phyloP scores from a whole-genome alignment of 2,888 invertebrate species.

The Drosophila meridionalis region DNA sequence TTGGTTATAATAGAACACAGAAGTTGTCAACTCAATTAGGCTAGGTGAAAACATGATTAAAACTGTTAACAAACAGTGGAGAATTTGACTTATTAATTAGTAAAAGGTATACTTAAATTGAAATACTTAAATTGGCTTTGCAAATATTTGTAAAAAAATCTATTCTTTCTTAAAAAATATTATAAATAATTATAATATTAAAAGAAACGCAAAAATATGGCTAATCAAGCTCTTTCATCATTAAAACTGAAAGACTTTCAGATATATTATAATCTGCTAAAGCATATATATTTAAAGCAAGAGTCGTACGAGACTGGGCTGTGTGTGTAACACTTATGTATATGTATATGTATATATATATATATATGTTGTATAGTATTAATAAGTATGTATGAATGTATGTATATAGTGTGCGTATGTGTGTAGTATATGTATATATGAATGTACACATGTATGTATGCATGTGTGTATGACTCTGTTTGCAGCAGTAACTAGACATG shows the following conservation, averaged over 20 bases:
- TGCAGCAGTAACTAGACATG: neutral
- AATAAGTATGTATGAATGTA: no score
- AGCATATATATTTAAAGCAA: no score
- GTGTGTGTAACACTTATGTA: no score
- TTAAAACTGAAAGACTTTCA: no score
- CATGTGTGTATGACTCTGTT: neutral
- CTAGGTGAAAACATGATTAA: conserved; percentile 2
- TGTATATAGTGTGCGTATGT: no score
- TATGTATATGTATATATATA: no score
- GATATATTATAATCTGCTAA: no score
- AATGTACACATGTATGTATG: neutral
- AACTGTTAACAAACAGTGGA: neutral
- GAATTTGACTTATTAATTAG: neutral
- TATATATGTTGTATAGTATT: no score
- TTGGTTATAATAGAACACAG: neutral
- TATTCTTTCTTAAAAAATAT: neutral
- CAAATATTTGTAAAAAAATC: neutral
- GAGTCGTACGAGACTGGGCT: no score
- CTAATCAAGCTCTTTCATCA: neutral
- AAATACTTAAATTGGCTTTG: neutral
- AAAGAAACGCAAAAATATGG: neutral
- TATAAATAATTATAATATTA: neutral
- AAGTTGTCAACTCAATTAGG: conserved; percentile 10
- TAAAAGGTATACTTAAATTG: neutral
- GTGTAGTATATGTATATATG: neutral